phyloP scores from a whole-genome alignment of 2,797 vertebrate genomes.

The Catharus ustulatus region DNA sequence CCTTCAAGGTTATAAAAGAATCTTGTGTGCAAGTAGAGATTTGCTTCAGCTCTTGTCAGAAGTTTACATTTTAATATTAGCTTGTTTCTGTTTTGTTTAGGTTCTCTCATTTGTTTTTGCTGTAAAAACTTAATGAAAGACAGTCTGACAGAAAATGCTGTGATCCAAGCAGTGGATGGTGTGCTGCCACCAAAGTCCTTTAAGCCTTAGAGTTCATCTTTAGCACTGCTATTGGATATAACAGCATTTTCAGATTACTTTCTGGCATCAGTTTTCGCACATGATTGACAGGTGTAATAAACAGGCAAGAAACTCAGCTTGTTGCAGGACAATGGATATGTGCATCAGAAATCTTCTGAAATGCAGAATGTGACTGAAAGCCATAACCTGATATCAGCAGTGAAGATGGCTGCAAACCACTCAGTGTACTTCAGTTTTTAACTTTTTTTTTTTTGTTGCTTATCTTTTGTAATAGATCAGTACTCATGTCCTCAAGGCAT shows the following conservation, averaged over 20 bases:
- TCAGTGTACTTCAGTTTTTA: neutral
- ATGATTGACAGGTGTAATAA: slow-evolving; percentile 58
- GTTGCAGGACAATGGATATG: slow-evolving; percentile 5
- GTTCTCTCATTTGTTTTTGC: neutral
- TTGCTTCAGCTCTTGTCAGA: neutral
- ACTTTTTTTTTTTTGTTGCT: neutral
- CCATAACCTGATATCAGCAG: neutral
- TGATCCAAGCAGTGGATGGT: neutral
- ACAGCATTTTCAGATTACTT: neutral
- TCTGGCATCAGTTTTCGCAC: neutral
- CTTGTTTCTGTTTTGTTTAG: neutral
- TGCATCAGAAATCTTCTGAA: slow-evolving; percentile 13
- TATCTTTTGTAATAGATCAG: neutral
- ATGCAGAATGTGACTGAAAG: neutral
- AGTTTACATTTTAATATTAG: neutral
- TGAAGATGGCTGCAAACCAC: neutral
- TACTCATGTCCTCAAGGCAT: neutral
- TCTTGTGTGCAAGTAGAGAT: neutral
- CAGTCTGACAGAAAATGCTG: neutral
- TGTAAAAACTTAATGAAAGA: neutral
- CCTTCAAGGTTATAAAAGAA: neutral
- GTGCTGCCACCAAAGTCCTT: neutral
- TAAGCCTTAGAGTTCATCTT: neutral
- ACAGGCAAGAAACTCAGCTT: slow-evolving; percentile 8
- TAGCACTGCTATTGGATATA: neutral